A percentile compares a stretch with the other conserved stretches of the same genome.
Evolutionary conservation across 2,113 vertebrate species (phyloP).

Genomic region (Chionis minor): DNA sequence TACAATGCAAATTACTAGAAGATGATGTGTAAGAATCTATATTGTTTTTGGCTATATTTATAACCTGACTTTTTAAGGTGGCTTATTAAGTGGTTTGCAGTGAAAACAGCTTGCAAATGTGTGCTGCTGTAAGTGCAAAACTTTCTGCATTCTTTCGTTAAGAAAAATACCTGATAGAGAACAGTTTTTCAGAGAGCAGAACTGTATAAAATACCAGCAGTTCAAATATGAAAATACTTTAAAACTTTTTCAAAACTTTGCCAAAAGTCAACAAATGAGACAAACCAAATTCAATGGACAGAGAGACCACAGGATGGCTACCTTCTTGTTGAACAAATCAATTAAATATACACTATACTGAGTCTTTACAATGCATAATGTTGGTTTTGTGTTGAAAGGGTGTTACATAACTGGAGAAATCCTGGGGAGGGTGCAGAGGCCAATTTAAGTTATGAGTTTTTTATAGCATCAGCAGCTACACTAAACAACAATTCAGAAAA

Average conservation of each 20-base stretch:
- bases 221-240: not conserved
- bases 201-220: not conserved
- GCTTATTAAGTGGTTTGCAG: constrained; percentile 13
- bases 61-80: constrained; percentile 63
- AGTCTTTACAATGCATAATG: not conserved
- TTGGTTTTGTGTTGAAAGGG: constrained; percentile 21
- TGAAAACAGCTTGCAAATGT: not conserved
- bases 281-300: not conserved
- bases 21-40: constrained; percentile 27
- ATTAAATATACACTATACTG: not conserved
- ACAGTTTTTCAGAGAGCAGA: not conserved
- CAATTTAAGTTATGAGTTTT: constrained; percentile 32
- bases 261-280: not conserved
- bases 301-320: not conserved
- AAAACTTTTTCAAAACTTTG: constrained; percentile 5
- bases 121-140: not conserved
- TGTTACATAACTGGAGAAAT: constrained; percentile 36
- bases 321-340: not conserved
- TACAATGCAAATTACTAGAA: constrained; percentile 46
- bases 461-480: not conserved
- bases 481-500: constrained; percentile 40
- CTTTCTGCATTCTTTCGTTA: not conserved
- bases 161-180: constrained; percentile 20
- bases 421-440: not conserved
- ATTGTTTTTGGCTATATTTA: constrained; percentile 23